Evolutionary conservation across 1,140 invertebrate genomes (phyloP), one percentile per base, ranked within the genome.

Genomic region (Drosophila ananassae): DNA sequence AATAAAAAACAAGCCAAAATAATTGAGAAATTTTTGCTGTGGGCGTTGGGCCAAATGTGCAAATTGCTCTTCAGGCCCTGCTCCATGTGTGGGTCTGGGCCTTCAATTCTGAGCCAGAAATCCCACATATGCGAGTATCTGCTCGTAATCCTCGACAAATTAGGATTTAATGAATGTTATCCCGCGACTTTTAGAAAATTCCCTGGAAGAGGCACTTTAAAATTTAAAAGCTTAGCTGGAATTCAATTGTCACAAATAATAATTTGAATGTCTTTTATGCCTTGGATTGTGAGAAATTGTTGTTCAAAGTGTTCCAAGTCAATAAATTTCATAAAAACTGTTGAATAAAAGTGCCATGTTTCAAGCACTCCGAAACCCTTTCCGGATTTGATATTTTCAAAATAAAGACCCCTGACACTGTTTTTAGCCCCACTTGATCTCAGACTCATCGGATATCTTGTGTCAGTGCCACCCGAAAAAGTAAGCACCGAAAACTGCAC

Each of bases 91-190:
- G 37, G 50, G 24, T 28, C 30, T 52, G 63, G 12, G 47, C 30
- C 6, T 53, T 63, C 46, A 51, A 64, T 64, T 52, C 9, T 50
- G 53, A 58, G 53, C 9, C 69, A 57, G 58, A 59, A 44, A 60
- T 69, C 22, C 63, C 53, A 78, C 60, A 66, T 64, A 64, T 34
- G 71, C 25, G 41, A 74, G 54, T 53, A 61, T 73, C 13, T 39
- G 47, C 37, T 56, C 37, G 72, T 69, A 81, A 76, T 72, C 72
- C 79, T 60, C 13, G 12, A 51, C 39, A 83, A 76, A 77, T 73
- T 61, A 62, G 55, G 52, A 84, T 72, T 74, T 77, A 64, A 84
- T 68, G 64, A 79, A 62, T 85, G 73, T 68, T 66, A 57, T 58
- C 34, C 66, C 21, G 34, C 67, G 52, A 57, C 67, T 69, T 74